Base-by-base conservation (phyloP, 2,888 invertebrate genomes). In the Tricholauxania praeusta region DNA sequence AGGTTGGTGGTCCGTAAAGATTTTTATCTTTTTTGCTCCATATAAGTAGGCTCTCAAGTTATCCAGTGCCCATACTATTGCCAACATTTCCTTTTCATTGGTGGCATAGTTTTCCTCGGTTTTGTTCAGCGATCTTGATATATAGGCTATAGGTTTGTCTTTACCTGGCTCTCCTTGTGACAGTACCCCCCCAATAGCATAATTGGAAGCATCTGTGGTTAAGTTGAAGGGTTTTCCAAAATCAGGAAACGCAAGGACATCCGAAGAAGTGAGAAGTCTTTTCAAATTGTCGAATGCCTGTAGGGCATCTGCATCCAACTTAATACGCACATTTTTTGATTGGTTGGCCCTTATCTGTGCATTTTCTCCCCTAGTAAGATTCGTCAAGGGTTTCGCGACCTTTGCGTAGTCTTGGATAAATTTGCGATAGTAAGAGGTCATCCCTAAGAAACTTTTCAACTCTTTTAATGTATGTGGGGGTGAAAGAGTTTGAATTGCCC, bases 41-140 rank as follows among this genome's bases (percentile, higher is more conserved):
- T n/a, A n/a, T n/a, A n/a, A n/a, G n/a, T n/a, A n/a, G n/a, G n/a
- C n/a, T n/a, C n/a, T n/a, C n/a, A n/a, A n/a, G n/a, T n/a, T n/a
- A n/a, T n/a, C n/a, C n/a, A n/a, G n/a, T n/a, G n/a, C n/a, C 53
- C 4, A 53, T 7, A 75, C 60, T 17, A 73, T 72, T 3, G 75
- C 71, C 17, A 75, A 49, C 60, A 73, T 57, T 19, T 72, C 69
- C n/a, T 55, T 73, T 59, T 73, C 74, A 12, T 71, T 72, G 6
- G 70, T 55, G 1, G 74, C 65, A 51, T 77, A 75, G 28, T 76
- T 77, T 53, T 48, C 55, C 22, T 76, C 74, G 17, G 76, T 76
- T 12, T 66, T 17, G 12, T 75, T 76, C 7, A 77, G 28, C 0
- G 73, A 72, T 51, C 76, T 74, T 2, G 73, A 72, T 19, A 73